Evolutionary conservation across 2,113 vertebrate genomes (phyloP), one percentile per base, ranked within the genome.

Genomic region (Peromyscus californicus): DNA sequence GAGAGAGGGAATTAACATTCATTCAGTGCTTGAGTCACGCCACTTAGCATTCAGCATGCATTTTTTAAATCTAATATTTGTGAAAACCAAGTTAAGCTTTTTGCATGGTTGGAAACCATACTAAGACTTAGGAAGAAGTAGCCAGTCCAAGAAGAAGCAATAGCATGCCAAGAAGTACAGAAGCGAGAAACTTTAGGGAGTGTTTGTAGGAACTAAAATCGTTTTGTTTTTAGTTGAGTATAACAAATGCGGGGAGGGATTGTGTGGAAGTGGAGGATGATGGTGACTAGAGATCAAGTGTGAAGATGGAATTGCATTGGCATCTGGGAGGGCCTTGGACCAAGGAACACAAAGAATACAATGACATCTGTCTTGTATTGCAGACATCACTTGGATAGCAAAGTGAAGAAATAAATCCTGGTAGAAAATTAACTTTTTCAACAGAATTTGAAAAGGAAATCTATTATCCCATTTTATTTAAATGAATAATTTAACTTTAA

Each of bases 401-500:
- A 57, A 83, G 24, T 12, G 1, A 85, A 83, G 42, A 29, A 19
- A 45, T 16, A 84, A 95, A 61, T 70, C 6, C 33, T 80, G 36
- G 33, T 48, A 84, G 42, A 83, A 89, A 91, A 65, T 72, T 59
- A 39, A 76, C 75, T 59, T 80, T 57, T 65, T 76, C 42, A 48
- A 75, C 26, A 75, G 54, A 54, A 36, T 21, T 93, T 97, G 74
- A 91, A 90, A 96, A 86, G 29, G 36, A 63, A 59, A 57, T 82
- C 54, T 83, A 72, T 89, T 80, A 86, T 82, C 24, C 36, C 19
- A 36, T 85, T 95, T 95, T 26, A 83, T 85, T 84, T 78, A 90
- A 91, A 95, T 42, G 51, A 83, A 10, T 76, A 70, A 94, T 15
- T 48, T 92, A 94, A 75, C 11, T 48, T 48, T 48, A 48, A 48